Evolutionary conservation across 2,113 vertebrate genomes (phyloP).

Genomic region (Pterocles orientalis): DNA sequence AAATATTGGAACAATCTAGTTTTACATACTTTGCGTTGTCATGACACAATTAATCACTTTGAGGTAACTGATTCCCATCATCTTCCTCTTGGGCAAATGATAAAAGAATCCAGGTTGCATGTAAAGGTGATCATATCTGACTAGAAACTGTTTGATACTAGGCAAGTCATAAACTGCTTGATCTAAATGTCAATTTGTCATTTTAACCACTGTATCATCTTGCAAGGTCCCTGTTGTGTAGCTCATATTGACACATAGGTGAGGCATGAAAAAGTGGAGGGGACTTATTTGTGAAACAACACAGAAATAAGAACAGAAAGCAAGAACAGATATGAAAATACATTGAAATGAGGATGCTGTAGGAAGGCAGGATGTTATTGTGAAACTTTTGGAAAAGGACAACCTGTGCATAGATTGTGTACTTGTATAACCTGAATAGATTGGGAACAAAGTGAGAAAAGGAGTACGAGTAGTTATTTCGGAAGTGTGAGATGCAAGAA

Average conservation of each 20-base stretch:
- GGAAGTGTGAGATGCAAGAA: background rate
- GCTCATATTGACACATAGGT: background rate
- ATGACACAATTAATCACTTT: background rate
- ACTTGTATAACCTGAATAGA: background rate
- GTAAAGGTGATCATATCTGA: background rate
- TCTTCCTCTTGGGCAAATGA: background rate
- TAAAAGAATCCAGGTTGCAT: background rate
- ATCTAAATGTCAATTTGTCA: background rate
- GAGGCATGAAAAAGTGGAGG: background rate
- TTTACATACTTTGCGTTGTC: background rate
- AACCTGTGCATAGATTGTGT: accelerated
- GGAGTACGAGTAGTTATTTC: background rate
- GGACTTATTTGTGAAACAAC: background rate
- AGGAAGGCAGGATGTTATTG: background rate
- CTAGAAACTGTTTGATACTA: background rate
- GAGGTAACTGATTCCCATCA: background rate
- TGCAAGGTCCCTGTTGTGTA: background rate
- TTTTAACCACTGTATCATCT: background rate
- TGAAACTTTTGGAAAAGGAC: background rate
- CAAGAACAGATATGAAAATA: background rate
- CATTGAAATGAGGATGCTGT: background rate
- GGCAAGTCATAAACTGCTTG: background rate
- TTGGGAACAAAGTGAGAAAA: background rate
- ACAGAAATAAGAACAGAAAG: background rate
- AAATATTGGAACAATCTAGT: background rate